Evolutionary conservation across 2,888 invertebrate genomes (phyloP).

Genomic region (Exocentrus adspersus): DNA sequence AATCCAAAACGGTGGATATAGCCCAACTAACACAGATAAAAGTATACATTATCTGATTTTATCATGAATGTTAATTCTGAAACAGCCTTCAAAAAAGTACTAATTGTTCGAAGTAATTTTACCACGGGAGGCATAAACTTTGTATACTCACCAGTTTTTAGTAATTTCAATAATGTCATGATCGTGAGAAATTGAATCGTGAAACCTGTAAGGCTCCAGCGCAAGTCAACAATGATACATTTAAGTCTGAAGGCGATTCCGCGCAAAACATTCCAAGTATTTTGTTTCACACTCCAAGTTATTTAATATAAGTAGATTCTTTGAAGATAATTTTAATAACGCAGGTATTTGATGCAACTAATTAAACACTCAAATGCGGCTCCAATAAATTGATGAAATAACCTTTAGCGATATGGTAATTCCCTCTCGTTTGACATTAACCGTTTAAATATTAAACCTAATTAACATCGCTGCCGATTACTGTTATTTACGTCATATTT

Average conservation of each 20-base stretch:
- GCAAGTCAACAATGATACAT: background rate
- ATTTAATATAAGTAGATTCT: background rate
- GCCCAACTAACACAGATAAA: too few relatives aligned
- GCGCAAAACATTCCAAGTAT: background rate
- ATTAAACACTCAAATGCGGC: background rate
- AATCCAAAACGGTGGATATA: too few relatives aligned
- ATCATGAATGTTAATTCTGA: too few relatives aligned
- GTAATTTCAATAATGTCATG: constrained; percentile 3
- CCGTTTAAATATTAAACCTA: constrained; percentile 5
- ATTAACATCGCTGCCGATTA: background rate
- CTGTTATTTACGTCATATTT: background rate
- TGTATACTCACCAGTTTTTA: background rate
- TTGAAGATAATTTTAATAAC: background rate
- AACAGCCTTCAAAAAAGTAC: too few relatives aligned
- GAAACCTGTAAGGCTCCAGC: constrained; percentile 4
- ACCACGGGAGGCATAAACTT: background rate
- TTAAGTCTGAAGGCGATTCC: background rate
- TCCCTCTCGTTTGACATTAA: constrained; percentile 1
- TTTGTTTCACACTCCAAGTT: background rate
- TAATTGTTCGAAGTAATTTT: background rate
- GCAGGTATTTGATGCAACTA: constrained; percentile 4
- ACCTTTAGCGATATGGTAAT: constrained; percentile 11
- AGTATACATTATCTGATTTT: too few relatives aligned
- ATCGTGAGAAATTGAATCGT: constrained; percentile 6
- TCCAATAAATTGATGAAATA: background rate